A percentile compares a stretch with the other conserved stretches of the same genome.
Evolutionary conservation across 1,140 invertebrate genomes (phyloP).

Genomic region (Ips typographus): DNA sequence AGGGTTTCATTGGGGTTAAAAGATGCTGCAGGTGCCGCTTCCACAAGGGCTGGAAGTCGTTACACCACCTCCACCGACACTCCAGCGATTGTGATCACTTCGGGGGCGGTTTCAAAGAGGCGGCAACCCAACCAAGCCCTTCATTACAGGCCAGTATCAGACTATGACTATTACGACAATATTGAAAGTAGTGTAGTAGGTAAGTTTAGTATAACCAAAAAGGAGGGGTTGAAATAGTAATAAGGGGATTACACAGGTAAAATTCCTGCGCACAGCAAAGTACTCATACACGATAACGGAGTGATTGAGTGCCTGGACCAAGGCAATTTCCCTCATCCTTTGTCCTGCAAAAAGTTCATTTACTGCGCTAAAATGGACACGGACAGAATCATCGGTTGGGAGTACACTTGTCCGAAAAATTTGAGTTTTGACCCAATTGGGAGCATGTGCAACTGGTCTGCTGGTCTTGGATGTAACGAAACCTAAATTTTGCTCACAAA

Average conservation of each 20-base stretch:
- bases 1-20: background rate
- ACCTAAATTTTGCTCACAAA: background rate
- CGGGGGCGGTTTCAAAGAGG: background rate
- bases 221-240: too few species aligned
- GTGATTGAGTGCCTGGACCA: conserved; percentile 79
- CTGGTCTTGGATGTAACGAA: conserved; percentile 69
- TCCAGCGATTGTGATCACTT: conserved; percentile 31
- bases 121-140: background rate
- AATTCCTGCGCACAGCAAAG: conserved; percentile 48
- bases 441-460: conserved; percentile 87
- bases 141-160: conserved; percentile 3
- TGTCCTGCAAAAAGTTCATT: conserved; percentile 86
- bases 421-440: conserved; percentile 84
- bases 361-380: conserved; percentile 81
- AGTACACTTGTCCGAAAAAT: conserved; percentile 82
- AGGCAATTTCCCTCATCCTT: conserved; percentile 85
- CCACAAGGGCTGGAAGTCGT: conserved; percentile 6
- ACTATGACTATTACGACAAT: conserved; percentile 67
- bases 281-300: conserved; percentile 58
- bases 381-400: conserved; percentile 74
- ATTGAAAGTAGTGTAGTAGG: conserved; percentile 22
- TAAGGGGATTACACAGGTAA: conserved; percentile 44
- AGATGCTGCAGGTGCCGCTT: background rate
- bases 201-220: conserved; percentile 8
- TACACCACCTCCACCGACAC: conserved; percentile 30